These are phyloP conservation scores for Tetranychus piercei DNA, from an alignment of 2,888 invertebrate genomes.

Conservation along the genomic window DNA sequence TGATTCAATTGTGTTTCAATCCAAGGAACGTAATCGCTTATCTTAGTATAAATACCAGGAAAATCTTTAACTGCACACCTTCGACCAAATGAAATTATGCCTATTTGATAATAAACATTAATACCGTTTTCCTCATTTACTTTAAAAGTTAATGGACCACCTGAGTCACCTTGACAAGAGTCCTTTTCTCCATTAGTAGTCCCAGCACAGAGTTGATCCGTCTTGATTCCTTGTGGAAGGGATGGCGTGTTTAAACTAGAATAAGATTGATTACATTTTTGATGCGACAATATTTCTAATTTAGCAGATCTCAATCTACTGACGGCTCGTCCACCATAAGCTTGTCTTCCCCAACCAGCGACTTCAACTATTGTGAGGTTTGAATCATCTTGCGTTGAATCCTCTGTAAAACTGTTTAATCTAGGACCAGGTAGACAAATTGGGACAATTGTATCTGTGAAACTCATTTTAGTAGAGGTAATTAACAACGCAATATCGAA, in stretches of 20 bases:
- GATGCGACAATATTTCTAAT: background rate
- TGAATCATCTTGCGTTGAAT: background rate
- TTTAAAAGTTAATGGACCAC: conserved; percentile 17
- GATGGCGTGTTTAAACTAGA: conserved; percentile 3
- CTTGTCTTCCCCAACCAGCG: background rate
- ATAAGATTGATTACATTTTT: conserved; percentile 12
- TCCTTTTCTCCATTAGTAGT: conserved; percentile 20
- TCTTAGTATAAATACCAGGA: conserved; percentile 25
- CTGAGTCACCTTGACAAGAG: conserved; percentile 24
- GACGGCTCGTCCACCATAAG: background rate
- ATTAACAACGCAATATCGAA: conserved; percentile 14
- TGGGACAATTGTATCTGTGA: background rate
- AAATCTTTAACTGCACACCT: conserved; percentile 22
- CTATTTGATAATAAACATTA: conserved; percentile 21
- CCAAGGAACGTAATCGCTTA: conserved; percentile 22
- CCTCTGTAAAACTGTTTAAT: background rate
- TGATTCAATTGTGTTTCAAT: conserved; percentile 9
- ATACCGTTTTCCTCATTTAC: conserved; percentile 14
- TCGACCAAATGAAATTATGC: conserved; percentile 25
- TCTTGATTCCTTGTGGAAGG: conserved; percentile 21
- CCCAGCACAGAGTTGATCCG: conserved; percentile 22
- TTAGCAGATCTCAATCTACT: background rate
- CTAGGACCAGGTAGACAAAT: background rate
- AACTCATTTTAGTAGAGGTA: background rate
- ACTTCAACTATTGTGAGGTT: background rate